These are phyloP conservation scores for Pseudorhombus dupliciocellatus DNA, from an alignment of 2,113 vertebrate species.

Conservation along the genomic window DNA sequence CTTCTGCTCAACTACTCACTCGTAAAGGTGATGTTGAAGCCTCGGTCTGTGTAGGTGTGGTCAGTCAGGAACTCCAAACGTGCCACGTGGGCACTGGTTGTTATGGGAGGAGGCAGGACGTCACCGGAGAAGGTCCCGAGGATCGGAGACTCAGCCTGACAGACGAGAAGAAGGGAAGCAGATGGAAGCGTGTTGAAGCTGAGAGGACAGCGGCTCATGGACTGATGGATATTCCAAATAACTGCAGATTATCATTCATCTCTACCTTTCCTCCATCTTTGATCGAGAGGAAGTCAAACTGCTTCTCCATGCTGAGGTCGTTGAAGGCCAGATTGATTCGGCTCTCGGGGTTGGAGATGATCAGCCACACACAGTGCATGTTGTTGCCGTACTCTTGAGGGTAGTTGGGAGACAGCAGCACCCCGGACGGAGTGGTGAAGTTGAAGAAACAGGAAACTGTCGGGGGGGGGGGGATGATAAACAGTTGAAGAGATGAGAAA, in stretches of 20 bases:
- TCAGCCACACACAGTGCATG: slow-evolving; percentile 98
- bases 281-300: slow-evolving; percentile 97
- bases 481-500: slow-evolving; percentile 10
- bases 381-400: slow-evolving; percentile 98
- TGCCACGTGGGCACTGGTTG: slow-evolving; percentile 93
- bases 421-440: slow-evolving; percentile 94
- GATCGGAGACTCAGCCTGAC: slow-evolving; percentile 89
- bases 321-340: slow-evolving; percentile 98
- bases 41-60: slow-evolving; percentile 96
- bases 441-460: slow-evolving; percentile 98
- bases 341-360: slow-evolving; percentile 94
- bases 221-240: slow-evolving; percentile 16
- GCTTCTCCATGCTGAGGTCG: slow-evolving; percentile 98
- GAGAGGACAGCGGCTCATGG: background rate
- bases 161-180: background rate
- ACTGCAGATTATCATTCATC: background rate
- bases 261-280: slow-evolving; percentile 90
- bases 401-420: slow-evolving; percentile 96
- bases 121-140: slow-evolving; percentile 96
- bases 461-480: slow-evolving; percentile 1
- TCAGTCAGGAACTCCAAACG: slow-evolving; percentile 97
- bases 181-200: background rate
- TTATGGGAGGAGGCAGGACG: slow-evolving; percentile 92
- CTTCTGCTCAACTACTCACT: slow-evolving; percentile 82
- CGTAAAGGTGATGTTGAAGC: slow-evolving; percentile 98